Evolutionary conservation across 2,888 invertebrate genomes (phyloP).

Genomic region (Augochlorella aurata): DNA sequence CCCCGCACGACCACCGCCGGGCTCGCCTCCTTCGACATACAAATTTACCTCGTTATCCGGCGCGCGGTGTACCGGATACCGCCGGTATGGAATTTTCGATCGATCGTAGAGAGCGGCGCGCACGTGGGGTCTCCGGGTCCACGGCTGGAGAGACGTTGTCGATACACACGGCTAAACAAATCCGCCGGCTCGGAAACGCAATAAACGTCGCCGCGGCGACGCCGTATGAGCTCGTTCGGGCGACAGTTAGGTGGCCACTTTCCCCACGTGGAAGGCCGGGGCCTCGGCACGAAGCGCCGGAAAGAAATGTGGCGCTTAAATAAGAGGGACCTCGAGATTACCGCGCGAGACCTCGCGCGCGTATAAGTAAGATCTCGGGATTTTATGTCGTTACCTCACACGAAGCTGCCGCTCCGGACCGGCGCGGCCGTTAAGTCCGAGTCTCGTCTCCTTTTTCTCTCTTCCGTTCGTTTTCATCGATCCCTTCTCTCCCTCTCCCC

Average conservation of each 20-base stretch:
- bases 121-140: constrained; percentile 55
- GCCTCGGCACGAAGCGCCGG: constrained; percentile 41
- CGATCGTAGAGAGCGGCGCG: constrained; percentile 50
- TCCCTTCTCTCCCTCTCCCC: background rate
- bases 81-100: constrained; percentile 54
- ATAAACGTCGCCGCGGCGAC: constrained; percentile 68
- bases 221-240: constrained; percentile 63
- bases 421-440: constrained; percentile 61
- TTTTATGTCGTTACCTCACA: constrained; percentile 79
- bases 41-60: constrained; percentile 66
- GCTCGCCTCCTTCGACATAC: constrained; percentile 36
- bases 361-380: constrained; percentile 77
- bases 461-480: constrained; percentile 22
- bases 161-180: constrained; percentile 64
- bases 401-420: constrained; percentile 71
- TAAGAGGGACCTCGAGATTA: constrained; percentile 66
- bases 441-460: constrained; percentile 7
- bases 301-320: constrained; percentile 72
- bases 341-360: constrained; percentile 59
- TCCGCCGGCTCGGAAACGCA: constrained; percentile 64
- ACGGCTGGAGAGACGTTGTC: constrained; percentile 40
- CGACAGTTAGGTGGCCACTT: constrained; percentile 70
- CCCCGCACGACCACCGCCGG: constrained; percentile 24
- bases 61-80: constrained; percentile 33
- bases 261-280: constrained; percentile 61